Conservation (phyloP, 2,888 invertebrate genomes). For the Harpagoxenus sublaevis region DNA sequence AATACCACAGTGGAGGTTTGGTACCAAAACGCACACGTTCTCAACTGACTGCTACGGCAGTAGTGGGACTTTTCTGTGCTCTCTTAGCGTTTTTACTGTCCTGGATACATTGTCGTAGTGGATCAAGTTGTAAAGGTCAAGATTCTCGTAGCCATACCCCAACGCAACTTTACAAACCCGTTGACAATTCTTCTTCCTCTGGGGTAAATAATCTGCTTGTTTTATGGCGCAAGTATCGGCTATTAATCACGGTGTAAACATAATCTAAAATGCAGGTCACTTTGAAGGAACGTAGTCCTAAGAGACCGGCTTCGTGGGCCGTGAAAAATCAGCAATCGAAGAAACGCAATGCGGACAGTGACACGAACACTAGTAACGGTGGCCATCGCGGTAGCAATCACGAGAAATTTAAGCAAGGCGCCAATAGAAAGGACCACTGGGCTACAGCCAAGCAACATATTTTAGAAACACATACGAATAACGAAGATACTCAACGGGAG, state of each 20-base stretch:
- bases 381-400: slow-evolving; percentile 77
- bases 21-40: slow-evolving; percentile 91
- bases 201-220: slow-evolving; percentile 76
- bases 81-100: slow-evolving; percentile 83
- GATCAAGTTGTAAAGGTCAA: slow-evolving; percentile 77
- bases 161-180: slow-evolving; percentile 84
- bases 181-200: slow-evolving; percentile 84
- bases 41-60: slow-evolving; percentile 87
- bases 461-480: slow-evolving; percentile 77
- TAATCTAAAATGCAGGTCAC: slow-evolving; percentile 78
- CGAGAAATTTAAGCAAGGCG: slow-evolving; percentile 78
- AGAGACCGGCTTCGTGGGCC: slow-evolving; percentile 81
- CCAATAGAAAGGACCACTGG: slow-evolving; percentile 84
- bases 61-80: slow-evolving; percentile 83
- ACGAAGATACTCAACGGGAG: slow-evolving; percentile 76
- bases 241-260: slow-evolving; percentile 1
- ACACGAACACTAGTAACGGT: slow-evolving; percentile 79
- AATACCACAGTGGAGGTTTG: slow-evolving; percentile 89
- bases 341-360: slow-evolving; percentile 79
- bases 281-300: slow-evolving; percentile 82
- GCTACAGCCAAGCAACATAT: slow-evolving; percentile 84
- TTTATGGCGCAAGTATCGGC: neutral
- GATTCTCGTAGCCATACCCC: slow-evolving; percentile 80
- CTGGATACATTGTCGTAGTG: slow-evolving; percentile 82
- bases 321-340: slow-evolving; percentile 81